phyloP scores from a whole-genome alignment of 2,888 invertebrate genomes.

The Torymus texanus region DNA sequence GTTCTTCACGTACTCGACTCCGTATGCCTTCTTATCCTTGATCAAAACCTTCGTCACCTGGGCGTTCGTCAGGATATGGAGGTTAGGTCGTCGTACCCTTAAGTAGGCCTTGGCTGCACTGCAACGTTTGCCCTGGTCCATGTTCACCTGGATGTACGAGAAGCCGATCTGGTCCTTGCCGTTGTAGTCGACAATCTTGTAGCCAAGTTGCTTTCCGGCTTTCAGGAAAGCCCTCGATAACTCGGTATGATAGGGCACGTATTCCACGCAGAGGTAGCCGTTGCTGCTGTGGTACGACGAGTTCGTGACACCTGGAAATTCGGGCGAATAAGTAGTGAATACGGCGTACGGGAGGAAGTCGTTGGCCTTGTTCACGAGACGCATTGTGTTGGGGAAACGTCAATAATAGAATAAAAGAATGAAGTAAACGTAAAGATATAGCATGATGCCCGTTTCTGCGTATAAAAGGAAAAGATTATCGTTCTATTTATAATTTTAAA shows the following conservation, averaged over 20 bases:
- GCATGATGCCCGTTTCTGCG: no score
- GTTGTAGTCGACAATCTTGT: conserved; percentile 73
- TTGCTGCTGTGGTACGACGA: conserved; percentile 71
- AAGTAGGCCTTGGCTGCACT: conserved; percentile 78
- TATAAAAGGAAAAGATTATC: no score
- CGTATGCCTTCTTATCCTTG: conserved; percentile 66
- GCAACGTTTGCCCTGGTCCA: conserved; percentile 76
- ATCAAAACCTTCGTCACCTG: conserved; percentile 68
- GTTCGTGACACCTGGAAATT: conserved; percentile 76
- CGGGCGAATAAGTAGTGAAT: conserved; percentile 59
- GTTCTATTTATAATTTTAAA: no score
- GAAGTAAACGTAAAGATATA: no score
- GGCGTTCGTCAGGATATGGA: conserved; percentile 69
- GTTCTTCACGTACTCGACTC: conserved; percentile 77
- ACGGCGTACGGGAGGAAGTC: neutral
- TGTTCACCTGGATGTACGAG: conserved; percentile 77
- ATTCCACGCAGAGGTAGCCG: conserved; percentile 73
- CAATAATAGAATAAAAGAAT: no score
- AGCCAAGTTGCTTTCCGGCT: conserved; percentile 72
- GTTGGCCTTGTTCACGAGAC: neutral
- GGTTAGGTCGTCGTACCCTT: conserved; percentile 72
- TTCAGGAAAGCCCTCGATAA: conserved; percentile 70
- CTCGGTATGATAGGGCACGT: conserved; percentile 71
- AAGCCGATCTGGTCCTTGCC: conserved; percentile 77
- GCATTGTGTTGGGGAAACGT: no score